Conservation (phyloP, 2,888 invertebrate species). For the Arctia plantaginis region DNA sequence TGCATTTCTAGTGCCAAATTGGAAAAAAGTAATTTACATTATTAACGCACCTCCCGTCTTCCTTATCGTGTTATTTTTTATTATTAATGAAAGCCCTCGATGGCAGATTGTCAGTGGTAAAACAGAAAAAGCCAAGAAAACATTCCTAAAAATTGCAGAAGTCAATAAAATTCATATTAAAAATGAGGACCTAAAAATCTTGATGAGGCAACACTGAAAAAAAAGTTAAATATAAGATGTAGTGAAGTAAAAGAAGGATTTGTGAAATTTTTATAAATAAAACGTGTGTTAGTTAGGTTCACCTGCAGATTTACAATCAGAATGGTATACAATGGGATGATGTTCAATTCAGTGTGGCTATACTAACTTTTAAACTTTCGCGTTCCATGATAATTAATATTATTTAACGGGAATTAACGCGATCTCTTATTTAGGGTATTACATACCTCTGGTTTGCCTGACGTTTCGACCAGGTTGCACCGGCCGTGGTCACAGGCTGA, state of each 20-base stretch:
- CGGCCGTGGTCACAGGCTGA: too few species aligned
- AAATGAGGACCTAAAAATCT: constrained; percentile 60
- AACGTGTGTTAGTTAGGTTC: constrained; percentile 61
- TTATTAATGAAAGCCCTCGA: constrained; percentile 73
- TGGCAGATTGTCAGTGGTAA: constrained; percentile 76
- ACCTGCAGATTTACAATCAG: constrained; percentile 67
- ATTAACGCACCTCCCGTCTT: constrained; percentile 70
- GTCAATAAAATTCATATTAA: constrained; percentile 68
- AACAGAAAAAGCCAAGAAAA: constrained; percentile 64
- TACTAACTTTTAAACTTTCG: too few species aligned
- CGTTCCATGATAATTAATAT: too few species aligned
- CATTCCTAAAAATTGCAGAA: constrained; percentile 62
- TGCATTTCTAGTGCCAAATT: constrained; percentile 71
- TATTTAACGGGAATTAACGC: too few species aligned
- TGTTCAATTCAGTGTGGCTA: constrained; percentile 74
- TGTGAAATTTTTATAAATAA: constrained; percentile 61
- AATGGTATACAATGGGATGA: constrained; percentile 76
- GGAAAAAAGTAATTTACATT: constrained; percentile 70
- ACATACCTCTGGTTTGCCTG: too few species aligned
- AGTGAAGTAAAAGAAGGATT: constrained; percentile 64
- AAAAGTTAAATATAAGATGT: constrained; percentile 66
- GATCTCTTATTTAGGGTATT: too few species aligned
- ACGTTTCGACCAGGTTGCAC: too few species aligned
- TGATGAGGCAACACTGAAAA: constrained; percentile 61
- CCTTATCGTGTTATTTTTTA: constrained; percentile 61